phyloP scores from a whole-genome alignment of 1,140 invertebrate genomes.

The Brevipalpus yothersi region DNA sequence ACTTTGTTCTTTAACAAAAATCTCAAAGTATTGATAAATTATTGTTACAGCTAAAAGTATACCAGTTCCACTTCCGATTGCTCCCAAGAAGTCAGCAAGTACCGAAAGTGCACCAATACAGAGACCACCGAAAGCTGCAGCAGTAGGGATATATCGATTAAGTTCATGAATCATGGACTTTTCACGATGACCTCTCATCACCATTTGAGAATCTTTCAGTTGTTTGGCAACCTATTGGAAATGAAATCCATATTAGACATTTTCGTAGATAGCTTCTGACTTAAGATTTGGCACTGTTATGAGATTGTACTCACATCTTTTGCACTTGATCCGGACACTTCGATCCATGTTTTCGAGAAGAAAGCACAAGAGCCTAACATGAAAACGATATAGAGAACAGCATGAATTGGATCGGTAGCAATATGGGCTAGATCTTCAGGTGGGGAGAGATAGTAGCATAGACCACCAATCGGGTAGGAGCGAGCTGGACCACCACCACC shows the following conservation, averaged over 20 bases:
- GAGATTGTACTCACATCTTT: slow-evolving; percentile 96
- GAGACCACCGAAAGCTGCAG: slow-evolving; percentile 91
- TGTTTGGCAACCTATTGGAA: slow-evolving; percentile 74
- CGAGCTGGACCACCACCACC: slow-evolving; percentile 82
- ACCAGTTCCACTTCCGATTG: slow-evolving; percentile 95
- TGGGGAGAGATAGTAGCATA: slow-evolving; percentile 96
- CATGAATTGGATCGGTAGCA: slow-evolving; percentile 84
- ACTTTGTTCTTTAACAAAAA: slow-evolving; percentile 99
- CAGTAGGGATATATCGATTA: slow-evolving; percentile 98
- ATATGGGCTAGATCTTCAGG: slow-evolving; percentile 91
- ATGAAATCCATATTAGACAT: slow-evolving; percentile 8
- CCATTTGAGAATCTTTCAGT: slow-evolving; percentile 98
- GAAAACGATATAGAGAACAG: slow-evolving; percentile 88
- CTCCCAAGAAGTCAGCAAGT: slow-evolving; percentile 89
- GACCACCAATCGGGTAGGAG: slow-evolving; percentile 79
- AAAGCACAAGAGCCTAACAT: slow-evolving; percentile 99
- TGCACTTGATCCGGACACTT: slow-evolving; percentile 94
- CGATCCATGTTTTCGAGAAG: slow-evolving; percentile 99
- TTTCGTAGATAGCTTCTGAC: no score
- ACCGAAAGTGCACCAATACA: slow-evolving; percentile 97
- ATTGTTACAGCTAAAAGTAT: slow-evolving; percentile 96
- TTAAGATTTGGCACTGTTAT: no score
- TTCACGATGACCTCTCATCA: slow-evolving; percentile 95
- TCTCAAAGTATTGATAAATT: slow-evolving; percentile 99
- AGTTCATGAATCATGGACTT: slow-evolving; percentile 99